These are phyloP conservation scores for Lasioglossum leucozonium DNA, from an alignment of 2,888 invertebrate species.

Conservation along the genomic window DNA sequence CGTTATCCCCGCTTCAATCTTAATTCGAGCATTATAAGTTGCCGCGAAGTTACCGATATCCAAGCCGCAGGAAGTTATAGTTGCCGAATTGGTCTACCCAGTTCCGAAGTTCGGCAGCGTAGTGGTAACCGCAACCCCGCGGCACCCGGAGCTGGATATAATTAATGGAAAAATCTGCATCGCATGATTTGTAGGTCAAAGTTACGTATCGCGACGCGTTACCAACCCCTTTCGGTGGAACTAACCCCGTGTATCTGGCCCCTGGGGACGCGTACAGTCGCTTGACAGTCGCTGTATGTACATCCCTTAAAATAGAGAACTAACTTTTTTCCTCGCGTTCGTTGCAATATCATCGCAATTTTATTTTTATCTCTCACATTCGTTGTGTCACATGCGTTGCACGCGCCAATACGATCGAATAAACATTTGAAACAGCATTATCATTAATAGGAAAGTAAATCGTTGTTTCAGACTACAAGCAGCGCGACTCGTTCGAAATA, in stretches of 20 bases:
- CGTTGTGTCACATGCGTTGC: no score
- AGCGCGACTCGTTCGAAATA: background rate
- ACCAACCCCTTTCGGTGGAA: background rate
- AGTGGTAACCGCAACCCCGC: conserved; percentile 38
- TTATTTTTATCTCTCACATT: background rate
- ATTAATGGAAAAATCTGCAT: conserved; percentile 51
- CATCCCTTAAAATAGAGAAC: background rate
- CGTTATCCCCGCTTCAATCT: conserved; percentile 45
- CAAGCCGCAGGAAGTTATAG: conserved; percentile 48
- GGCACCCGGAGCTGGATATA: conserved; percentile 32
- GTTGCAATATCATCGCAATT: background rate
- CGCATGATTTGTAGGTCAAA: conserved; percentile 46
- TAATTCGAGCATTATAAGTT: conserved; percentile 50
- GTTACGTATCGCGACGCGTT: conserved; percentile 30
- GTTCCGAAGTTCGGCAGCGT: conserved; percentile 46
- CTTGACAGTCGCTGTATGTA: background rate
- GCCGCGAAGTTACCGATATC: conserved; percentile 53
- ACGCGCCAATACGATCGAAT: background rate
- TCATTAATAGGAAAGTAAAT: background rate
- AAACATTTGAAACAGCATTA: background rate
- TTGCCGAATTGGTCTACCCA: conserved; percentile 39
- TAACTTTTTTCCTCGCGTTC: background rate
- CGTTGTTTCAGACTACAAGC: background rate
- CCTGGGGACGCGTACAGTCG: background rate
- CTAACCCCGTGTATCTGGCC: background rate